Conservation (phyloP, 2,797 vertebrate species). For the Coregonus ussuriensis region DNA sequence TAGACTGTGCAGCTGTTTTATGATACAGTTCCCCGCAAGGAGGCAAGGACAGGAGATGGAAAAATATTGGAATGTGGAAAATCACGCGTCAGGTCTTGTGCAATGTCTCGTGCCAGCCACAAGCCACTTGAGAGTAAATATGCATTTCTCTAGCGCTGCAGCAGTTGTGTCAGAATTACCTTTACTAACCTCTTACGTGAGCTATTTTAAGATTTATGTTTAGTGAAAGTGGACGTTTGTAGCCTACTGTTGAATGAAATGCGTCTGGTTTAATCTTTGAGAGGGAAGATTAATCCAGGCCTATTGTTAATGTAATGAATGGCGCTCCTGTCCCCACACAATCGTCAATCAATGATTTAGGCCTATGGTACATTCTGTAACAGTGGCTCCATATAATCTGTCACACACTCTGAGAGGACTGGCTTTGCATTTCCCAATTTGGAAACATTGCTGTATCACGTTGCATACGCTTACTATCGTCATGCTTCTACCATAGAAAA, state of each 20-base stretch:
- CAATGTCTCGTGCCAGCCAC: constrained; percentile 48
- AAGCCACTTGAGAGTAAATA: constrained; percentile 50
- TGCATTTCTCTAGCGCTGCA: constrained; percentile 37
- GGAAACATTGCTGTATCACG: constrained; percentile 58
- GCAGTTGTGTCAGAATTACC: constrained; percentile 25
- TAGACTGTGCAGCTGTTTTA: background rate
- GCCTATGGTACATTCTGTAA: constrained; percentile 57
- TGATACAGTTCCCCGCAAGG: constrained; percentile 24
- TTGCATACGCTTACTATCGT: constrained; percentile 23
- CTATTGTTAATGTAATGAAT: constrained; percentile 37
- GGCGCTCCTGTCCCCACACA: constrained; percentile 7
- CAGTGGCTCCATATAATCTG: constrained; percentile 48
- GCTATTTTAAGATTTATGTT: background rate
- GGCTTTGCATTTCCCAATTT: constrained; percentile 40
- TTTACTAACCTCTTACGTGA: constrained; percentile 40
- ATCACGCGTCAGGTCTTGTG: constrained; percentile 14
- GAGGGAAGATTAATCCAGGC: constrained; percentile 25
- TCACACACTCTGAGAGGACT: constrained; percentile 18
- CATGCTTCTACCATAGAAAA: background rate
- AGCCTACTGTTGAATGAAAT: background rate
- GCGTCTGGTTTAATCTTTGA: background rate
- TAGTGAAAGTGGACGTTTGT: background rate
- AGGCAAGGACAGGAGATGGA: constrained; percentile 51
- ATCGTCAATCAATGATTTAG: constrained; percentile 42
- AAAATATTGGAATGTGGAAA: constrained; percentile 8